Base-by-base conservation (phyloP, 2,888 invertebrate genomes). In the Ommatoiulus sabulosus region DNA sequence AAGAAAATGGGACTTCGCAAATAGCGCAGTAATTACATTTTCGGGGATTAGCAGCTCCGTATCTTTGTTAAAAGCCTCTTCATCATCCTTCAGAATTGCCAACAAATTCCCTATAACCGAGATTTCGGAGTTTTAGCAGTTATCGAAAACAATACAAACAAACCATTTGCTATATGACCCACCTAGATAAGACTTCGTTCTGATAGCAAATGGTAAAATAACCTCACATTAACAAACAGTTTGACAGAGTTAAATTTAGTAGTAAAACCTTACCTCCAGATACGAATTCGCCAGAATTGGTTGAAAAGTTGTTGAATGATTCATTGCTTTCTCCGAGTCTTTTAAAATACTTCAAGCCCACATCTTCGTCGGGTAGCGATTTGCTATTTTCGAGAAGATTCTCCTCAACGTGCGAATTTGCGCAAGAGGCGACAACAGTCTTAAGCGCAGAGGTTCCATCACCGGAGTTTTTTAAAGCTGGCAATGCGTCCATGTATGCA, bases 201-300 rank as follows among this genome's bases (percentile, higher is more conserved):
- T 10, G 72, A 72, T 3, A 72, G 72, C 72, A 24, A 24, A 72
- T 35, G 1, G 35, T 24, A n/a, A 72, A n/a, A 6, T 24, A 72
- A 72, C 8, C 24, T 24, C 24, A 7, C 8, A 24, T 72, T 8
- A 72, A 24, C 10, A 63, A 6, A 6, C 7, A 72, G 72, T 20
- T 72, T 24, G 2, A 3, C 10, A 35, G 44, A 7, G 44, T 44
- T 44, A 46, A 35, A 35, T 44, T 15, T 15, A n/a, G 6, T 85
- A 85, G 44, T 35, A 85, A 85, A 44, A 85, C 24, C 24, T 85
- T 15, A 85, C 85, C 85, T 85, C 85, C 85, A 44, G 44, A 20
- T 7, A 85, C 20, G 44, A 85, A 85, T 44, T 85, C 85, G 0
- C 0, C 85, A 3, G 44, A 44, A 85, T 46, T 43, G 17, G 44